phyloP scores from a whole-genome alignment of 2,113 vertebrate genomes.

The Phrynosoma blainvillii region DNA sequence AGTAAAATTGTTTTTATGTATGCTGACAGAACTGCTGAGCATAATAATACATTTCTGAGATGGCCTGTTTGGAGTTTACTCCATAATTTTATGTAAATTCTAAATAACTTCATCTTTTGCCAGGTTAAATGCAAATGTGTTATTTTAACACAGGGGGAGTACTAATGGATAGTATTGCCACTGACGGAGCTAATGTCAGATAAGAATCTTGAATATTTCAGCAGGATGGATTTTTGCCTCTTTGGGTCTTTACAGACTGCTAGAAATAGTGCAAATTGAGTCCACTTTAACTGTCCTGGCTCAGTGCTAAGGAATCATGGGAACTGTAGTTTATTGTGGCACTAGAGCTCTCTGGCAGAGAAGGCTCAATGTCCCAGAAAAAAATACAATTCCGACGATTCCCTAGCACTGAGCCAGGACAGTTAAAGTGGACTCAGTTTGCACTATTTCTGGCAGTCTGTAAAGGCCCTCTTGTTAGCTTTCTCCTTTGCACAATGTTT shows the following conservation, averaged over 20 bases:
- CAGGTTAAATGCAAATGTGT: slow-evolving; percentile 74
- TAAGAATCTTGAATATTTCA: slow-evolving; percentile 45
- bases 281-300: too few relatives aligned
- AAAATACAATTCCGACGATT: too few relatives aligned
- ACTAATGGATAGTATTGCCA: slow-evolving; percentile 57
- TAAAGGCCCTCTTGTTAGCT: too few relatives aligned
- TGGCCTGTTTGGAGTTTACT: slow-evolving; percentile 80
- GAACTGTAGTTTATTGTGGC: too few relatives aligned
- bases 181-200: slow-evolving; percentile 39
- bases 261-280: too few relatives aligned
- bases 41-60: slow-evolving; percentile 79
- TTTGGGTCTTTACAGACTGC: too few relatives aligned
- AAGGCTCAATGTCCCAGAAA: too few relatives aligned
- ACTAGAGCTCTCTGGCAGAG: too few relatives aligned
- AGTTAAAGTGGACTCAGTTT: too few relatives aligned
- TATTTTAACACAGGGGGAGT: slow-evolving; percentile 64
- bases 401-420: too few relatives aligned
- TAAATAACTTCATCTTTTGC: slow-evolving; percentile 70
- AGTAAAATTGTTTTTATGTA: slow-evolving; percentile 79
- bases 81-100: slow-evolving; percentile 83
- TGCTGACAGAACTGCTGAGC: slow-evolving; percentile 78
- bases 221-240: slow-evolving; percentile 23
- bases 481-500: slow-evolving; percentile 11
- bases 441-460: too few relatives aligned
- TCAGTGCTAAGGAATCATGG: too few relatives aligned